Evolutionary conservation across 1,140 invertebrate species (phyloP).

Genomic region (Stratiolaelaps scimitus): DNA sequence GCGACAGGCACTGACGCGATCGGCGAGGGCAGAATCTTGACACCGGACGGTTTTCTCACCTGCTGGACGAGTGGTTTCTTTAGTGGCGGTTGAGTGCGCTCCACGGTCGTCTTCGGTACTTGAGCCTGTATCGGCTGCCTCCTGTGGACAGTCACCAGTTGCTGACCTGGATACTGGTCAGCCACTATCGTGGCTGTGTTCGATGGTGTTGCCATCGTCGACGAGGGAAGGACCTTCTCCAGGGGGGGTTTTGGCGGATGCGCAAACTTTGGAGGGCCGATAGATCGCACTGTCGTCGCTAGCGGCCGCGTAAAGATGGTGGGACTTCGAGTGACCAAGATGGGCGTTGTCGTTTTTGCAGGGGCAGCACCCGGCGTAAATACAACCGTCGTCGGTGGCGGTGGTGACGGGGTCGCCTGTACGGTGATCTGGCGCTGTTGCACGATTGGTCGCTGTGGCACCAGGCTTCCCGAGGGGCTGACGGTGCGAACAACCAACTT

Average conservation of each 20-base stretch:
- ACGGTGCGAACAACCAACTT: conserved; percentile 17
- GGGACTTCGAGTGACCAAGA: conserved; percentile 1
- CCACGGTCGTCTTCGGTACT: background rate
- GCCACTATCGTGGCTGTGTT: background rate
- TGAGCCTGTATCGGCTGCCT: too few relatives aligned
- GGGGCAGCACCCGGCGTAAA: background rate
- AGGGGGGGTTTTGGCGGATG: background rate
- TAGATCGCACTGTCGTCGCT: too few relatives aligned
- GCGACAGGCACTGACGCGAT: background rate
- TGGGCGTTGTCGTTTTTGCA: background rate
- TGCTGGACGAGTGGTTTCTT: conserved; percentile 19
- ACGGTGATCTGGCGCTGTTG: conserved; percentile 16
- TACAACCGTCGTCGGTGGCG: background rate
- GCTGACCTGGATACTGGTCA: background rate
- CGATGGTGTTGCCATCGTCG: background rate
- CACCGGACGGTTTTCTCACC: too few relatives aligned
- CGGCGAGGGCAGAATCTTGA: too few relatives aligned
- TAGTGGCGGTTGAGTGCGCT: background rate
- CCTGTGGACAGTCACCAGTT: too few relatives aligned
- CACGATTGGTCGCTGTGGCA: background rate
- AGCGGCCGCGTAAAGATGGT: too few relatives aligned
- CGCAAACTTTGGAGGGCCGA: too few relatives aligned
- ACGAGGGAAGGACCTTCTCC: background rate
- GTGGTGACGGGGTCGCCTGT: conserved; percentile 13
- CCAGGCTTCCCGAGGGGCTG: too few relatives aligned